phyloP scores from a whole-genome alignment of 2,113 vertebrate species.

The Hypanus sabinus region DNA sequence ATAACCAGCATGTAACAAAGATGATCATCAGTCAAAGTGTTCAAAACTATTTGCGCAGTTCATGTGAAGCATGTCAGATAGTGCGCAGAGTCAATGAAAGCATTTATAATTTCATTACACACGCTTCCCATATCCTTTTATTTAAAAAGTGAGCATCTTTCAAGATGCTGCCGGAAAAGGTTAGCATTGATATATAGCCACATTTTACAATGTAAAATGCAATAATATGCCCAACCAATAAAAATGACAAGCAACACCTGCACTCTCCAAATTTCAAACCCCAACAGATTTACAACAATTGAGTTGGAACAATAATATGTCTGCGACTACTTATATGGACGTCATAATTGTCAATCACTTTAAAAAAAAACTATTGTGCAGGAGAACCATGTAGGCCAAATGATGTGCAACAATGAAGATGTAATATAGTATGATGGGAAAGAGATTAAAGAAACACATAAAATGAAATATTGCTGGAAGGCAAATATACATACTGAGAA shows the following conservation, averaged over 20 bases:
- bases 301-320: not conserved
- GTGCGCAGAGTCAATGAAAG: not conserved
- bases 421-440: not conserved
- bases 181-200: not conserved
- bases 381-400: not conserved
- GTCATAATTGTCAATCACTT: not conserved
- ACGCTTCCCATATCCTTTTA: not conserved
- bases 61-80: not conserved
- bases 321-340: not conserved
- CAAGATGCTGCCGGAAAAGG: not conserved
- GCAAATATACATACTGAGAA: not conserved
- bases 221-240: not conserved
- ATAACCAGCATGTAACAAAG: not conserved
- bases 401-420: not conserved
- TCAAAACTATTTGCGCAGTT: not conserved
- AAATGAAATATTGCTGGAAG: not conserved
- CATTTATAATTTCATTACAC: not conserved
- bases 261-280: not conserved
- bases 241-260: not conserved
- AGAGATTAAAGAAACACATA: too few species aligned
- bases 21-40: constrained; percentile 16
- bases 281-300: not conserved
- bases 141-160: not conserved
- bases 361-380: not conserved
- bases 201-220: not conserved